Evolutionary conservation across 2,888 invertebrate species (phyloP).

Genomic region (Pyrgus malvae): DNA sequence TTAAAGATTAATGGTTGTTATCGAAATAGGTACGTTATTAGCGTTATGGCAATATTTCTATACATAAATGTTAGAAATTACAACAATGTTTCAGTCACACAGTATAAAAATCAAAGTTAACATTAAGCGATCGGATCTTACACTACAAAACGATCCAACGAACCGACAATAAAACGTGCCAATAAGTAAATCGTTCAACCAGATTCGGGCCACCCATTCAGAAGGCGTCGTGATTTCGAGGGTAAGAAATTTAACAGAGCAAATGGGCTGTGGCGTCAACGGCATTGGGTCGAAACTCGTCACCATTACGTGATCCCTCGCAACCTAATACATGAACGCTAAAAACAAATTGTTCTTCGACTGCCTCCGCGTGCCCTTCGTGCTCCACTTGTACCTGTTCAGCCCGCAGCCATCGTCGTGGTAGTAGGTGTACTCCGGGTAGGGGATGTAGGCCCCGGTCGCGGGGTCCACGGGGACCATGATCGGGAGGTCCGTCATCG

Average conservation of each 20-base stretch:
- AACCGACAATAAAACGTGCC: constrained; percentile 60
- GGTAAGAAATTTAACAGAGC: constrained; percentile 42
- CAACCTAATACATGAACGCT: constrained; percentile 76
- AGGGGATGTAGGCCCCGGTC: constrained; percentile 66
- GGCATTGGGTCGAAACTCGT: constrained; percentile 77
- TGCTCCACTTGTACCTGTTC: constrained; percentile 52
- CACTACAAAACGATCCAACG: constrained; percentile 38
- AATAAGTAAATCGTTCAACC: constrained; percentile 64
- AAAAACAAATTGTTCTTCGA: constrained; percentile 72
- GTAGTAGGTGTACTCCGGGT: constrained; percentile 68
- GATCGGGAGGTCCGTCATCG: constrained; percentile 68
- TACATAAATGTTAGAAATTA: too few relatives aligned
- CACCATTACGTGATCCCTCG: constrained; percentile 46
- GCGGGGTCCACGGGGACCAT: constrained; percentile 63
- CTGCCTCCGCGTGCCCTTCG: constrained; percentile 51
- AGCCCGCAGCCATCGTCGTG: constrained; percentile 57
- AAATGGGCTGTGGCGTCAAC: constrained; percentile 59
- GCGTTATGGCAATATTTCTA: too few relatives aligned
- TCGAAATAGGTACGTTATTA: too few relatives aligned
- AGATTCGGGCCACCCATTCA: constrained; percentile 79
- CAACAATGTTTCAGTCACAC: too few relatives aligned
- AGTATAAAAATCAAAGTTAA: too few relatives aligned
- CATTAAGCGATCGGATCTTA: constrained; percentile 6
- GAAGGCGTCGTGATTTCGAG: constrained; percentile 51
- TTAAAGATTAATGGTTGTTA: too few relatives aligned